Base-by-base conservation (phyloP, 2,797 vertebrate species). In the Aeoliscus strigatus region DNA sequence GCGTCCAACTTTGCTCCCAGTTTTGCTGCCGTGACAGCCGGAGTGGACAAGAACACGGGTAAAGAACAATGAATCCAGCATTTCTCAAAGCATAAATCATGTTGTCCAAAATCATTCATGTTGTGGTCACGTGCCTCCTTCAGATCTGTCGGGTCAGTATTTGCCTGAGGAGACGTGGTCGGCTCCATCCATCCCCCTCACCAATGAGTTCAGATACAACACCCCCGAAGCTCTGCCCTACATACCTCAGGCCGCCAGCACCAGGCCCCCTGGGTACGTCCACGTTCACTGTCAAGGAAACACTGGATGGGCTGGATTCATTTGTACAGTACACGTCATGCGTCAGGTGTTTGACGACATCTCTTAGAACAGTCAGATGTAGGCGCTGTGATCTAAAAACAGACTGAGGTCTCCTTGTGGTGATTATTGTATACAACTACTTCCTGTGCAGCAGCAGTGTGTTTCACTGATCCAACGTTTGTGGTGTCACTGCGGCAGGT, bases 121-220 rank as follows among this genome's bases (percentile, higher is more conserved):
- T 3, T 21, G 18, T 21, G 3, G 18, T 33, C 7, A 26, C 0
- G 1, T 55, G 9, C 14, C 30, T 40, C 12, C 16, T 30, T 13
- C 64, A 86, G 88, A 86, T 5, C 30, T 74, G 38, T 37, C 73
- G 59, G 84, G 88, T 72, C 84, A 92, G 32, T 94, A 91, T 65
- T 49, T 90, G 14, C 51, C 90, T 1, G 92, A 92, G 54, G 91
- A 94, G 50, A 82, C 90, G 7, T 97, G 93, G 92, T 82, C 94
- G 0, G 67, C 90, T 8, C 91, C 90, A 17, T 91, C 93, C 1
- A 70, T 92, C 49, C 94, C 94, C 6, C 59, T 96, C 73, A 88
- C 92, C 34, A 94, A 90, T 49, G 86, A 90, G 71, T 90, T 98
- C 65, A 90, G 87, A 80, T 97, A 96, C 75, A 88, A 89, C 63